Conservation (phyloP, 2,113 vertebrate species). For the Myotis yumanensis region DNA sequence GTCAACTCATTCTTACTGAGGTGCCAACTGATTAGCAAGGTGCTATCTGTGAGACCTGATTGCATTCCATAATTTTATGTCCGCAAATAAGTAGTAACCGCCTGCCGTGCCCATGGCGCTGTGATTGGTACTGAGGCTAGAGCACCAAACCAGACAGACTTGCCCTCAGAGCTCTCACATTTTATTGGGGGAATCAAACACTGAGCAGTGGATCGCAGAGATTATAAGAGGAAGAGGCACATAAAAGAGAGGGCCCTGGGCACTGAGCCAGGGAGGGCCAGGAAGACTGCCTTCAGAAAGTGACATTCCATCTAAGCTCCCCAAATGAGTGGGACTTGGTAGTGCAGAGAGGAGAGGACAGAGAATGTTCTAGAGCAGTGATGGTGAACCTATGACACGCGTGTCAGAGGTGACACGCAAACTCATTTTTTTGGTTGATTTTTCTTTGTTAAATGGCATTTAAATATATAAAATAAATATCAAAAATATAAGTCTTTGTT, state of each 20-base stretch:
- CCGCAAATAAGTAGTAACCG: not conserved
- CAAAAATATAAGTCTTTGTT: too few relatives aligned
- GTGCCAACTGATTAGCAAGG: not conserved
- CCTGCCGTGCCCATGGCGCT: not conserved
- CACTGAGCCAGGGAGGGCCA: not conserved
- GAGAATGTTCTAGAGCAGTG: not conserved
- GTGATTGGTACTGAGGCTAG: not conserved
- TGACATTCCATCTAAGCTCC: not conserved
- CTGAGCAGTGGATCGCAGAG: not conserved
- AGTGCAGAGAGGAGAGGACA: not conserved
- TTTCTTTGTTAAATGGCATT: too few relatives aligned
- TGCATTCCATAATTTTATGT: not conserved
- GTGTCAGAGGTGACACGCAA: too few relatives aligned
- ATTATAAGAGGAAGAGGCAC: not conserved
- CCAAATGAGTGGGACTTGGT: not conserved
- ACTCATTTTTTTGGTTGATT: too few relatives aligned
- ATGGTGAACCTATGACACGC: too few relatives aligned
- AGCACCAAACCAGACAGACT: not conserved
- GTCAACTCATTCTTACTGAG: not conserved
- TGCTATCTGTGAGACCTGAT: not conserved
- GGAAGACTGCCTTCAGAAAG: not conserved
- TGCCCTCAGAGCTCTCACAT: not conserved
- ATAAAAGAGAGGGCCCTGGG: not conserved
- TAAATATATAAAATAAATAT: too few relatives aligned
- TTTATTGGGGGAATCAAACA: not conserved